phyloP scores from a whole-genome alignment of 2,113 vertebrate genomes.

The Empidonax traillii region DNA sequence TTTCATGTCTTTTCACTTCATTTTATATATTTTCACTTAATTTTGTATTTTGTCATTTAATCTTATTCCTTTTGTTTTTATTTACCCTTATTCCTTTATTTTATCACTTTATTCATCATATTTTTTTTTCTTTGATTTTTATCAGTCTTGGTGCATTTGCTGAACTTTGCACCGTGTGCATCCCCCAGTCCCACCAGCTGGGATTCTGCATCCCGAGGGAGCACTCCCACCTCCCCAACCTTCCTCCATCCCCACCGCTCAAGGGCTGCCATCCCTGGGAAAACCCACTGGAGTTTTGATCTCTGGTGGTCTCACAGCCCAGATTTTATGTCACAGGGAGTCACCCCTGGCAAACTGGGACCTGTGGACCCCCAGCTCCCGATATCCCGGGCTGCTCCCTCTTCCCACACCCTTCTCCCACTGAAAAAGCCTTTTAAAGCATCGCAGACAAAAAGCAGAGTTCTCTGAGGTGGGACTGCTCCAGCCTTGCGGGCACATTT shows the following conservation, averaged over 20 bases:
- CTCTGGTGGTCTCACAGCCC: not conserved
- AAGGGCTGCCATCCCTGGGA: not conserved
- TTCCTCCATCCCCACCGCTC: not conserved
- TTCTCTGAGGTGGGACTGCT: not conserved
- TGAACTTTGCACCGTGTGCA: not conserved
- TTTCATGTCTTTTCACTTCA: not conserved
- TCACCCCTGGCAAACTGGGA: not conserved
- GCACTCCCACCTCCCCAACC: not conserved
- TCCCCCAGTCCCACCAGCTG: not conserved
- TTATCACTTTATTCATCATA: not conserved
- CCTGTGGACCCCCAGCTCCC: not conserved
- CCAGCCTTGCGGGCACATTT: not conserved
- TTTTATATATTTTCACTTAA: not conserved
- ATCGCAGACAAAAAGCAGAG: not conserved
- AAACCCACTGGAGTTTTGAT: not conserved
- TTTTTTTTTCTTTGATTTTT: not conserved
- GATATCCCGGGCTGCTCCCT: not conserved
- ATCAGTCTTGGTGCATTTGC: rapidly evolving
- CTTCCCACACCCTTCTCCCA: not conserved
- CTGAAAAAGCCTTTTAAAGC: not conserved
- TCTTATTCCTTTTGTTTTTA: not conserved
- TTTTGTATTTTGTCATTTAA: not conserved
- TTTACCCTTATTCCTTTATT: not conserved
- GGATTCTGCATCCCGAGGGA: not conserved
- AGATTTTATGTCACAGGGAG: not conserved